Base-by-base conservation (phyloP, 2,797 vertebrate genomes). In the Sebastes diaconus region DNA sequence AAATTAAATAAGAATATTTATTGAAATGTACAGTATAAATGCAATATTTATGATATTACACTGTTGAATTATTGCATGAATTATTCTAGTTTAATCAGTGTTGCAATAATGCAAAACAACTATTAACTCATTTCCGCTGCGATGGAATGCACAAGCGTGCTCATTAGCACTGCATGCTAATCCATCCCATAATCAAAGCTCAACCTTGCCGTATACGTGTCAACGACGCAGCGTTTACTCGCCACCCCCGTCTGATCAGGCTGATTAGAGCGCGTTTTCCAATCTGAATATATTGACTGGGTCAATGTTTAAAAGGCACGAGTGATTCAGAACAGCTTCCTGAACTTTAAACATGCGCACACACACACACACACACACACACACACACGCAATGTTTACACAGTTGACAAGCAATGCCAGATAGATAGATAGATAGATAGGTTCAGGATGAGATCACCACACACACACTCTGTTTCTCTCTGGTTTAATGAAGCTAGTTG, bases 181-280 rank as follows among this genome's bases (percentile, higher is more conserved):
- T 87, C 67, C 34, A 77, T 46, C 68, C 76, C 34, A 67, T 86
- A 84, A 90, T 83, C 69, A 84, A 71, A 36, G 60, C 52, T 29
- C 54, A 73, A 46, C 72, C 81, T 77, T 64, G 36, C 46, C 16
- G 6, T 69, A 46, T 76, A 86, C 25, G 4, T 67, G 75, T 73
- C 82, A 75, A n/a, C 11, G 8, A 39, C 30, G 24, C 60, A 73
- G 46, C 30, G 6, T 73, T 79, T 66, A 67, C 46, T 32, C n/a
- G 1, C 20, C 60, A 4, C 24, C 59, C 65, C 39, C 50, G 13
- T 61, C 6, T 20, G 6, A 85, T 72, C 34, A 54, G 58, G 50
- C 67, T 78, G 65, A 84, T 83, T 75, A 77, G 42, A 75, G 70
- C 9, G n/a, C 52, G 54, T 81, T 80, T 81, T 77, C 22, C n/a